Percentiles rank a stretch among this genome's conserved stretches.
Conservation (phyloP, 1,140 invertebrate species). For the Scaptomyza hsui region DNA sequence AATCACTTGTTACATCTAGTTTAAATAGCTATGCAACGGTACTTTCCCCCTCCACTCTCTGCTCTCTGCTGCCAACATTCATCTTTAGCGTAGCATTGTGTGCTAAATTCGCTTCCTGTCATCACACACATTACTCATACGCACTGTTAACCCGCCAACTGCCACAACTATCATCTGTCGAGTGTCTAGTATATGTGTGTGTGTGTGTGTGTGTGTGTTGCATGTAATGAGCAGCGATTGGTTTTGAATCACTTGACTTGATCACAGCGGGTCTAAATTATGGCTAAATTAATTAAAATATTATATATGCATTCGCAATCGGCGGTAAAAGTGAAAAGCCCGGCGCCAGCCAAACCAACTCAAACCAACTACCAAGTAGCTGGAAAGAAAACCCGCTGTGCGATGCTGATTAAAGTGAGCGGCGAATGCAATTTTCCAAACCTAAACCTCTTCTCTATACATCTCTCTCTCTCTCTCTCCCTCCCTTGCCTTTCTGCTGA, state of each 20-base stretch:
- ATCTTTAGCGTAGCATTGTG: conserved; percentile 53
- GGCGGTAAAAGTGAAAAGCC: conserved; percentile 63
- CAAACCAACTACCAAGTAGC: conserved; percentile 11
- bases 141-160: conserved; percentile 60
- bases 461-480: conserved; percentile 5
- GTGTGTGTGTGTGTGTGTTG: not conserved
- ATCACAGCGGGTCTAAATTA: conserved; percentile 37
- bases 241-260: conserved; percentile 16
- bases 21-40: not conserved
- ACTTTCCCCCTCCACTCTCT: not conserved
- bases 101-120: conserved; percentile 74
- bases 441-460: not conserved
- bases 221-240: conserved; percentile 26
- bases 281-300: conserved; percentile 68
- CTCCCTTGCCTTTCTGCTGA: conserved; percentile 17
- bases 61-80: not conserved
- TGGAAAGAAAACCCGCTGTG: conserved; percentile 2
- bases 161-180: conserved; percentile 25
- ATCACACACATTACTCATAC: conserved; percentile 72
- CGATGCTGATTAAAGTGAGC: conserved; percentile 37
- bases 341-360: conserved; percentile 3
- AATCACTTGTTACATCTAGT: conserved; percentile 56
- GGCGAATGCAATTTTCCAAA: conserved; percentile 22
- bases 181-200: conserved; percentile 2
- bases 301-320: conserved; percentile 42